phyloP scores from a whole-genome alignment of 2,888 invertebrate species.

The Leucophenga maculata region DNA sequence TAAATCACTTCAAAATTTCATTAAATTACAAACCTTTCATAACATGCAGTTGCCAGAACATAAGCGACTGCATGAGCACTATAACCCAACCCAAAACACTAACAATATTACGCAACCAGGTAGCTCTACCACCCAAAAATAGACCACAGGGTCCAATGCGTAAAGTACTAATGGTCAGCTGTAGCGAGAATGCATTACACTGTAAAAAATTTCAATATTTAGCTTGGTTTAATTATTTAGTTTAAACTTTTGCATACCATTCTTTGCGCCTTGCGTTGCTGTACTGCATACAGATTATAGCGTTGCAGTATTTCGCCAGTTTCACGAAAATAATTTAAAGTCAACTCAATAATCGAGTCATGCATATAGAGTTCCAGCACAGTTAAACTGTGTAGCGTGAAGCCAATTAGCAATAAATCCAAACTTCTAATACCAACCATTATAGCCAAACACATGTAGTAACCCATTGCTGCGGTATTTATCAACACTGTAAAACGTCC shows the following conservation, averaged over 20 bases:
- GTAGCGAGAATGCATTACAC: constrained; percentile 9
- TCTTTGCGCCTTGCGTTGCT: not conserved
- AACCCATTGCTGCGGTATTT: not conserved
- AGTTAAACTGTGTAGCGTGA: not conserved
- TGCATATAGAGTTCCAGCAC: not conserved
- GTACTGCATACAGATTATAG: not conserved
- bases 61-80: not conserved
- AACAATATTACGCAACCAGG: not conserved
- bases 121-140: not conserved
- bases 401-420: too few relatives aligned
- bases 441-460: not conserved
- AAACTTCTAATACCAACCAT: too few relatives aligned
- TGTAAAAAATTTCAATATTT: not conserved
- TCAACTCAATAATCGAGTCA: not conserved
- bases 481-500: not conserved
- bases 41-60: not conserved
- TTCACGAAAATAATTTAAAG: not conserved
- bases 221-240: not conserved
- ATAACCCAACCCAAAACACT: not conserved
- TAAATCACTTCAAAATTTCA: not conserved
- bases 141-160: constrained; percentile 1
- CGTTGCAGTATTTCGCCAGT: not conserved
- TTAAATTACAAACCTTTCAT: not conserved
- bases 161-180: not conserved
- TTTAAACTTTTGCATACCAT: not conserved